Conservation (phyloP, 2,113 vertebrate species). For the Neopipo cinnamomea region DNA sequence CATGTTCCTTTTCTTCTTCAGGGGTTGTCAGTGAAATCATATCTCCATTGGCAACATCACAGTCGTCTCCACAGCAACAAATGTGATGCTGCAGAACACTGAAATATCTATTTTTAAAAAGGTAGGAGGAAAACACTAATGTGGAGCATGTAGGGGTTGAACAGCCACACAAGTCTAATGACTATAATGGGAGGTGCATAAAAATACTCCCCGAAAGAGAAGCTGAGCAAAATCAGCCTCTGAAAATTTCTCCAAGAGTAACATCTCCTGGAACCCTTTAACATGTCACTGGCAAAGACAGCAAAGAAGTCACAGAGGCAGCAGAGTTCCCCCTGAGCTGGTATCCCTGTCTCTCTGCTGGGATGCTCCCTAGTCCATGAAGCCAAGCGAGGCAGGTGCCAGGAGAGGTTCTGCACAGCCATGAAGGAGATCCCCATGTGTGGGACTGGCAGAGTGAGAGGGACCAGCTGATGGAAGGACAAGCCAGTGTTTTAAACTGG, state of each 20-base stretch:
- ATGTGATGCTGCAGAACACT: constrained; percentile 17
- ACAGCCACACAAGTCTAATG: constrained; percentile 27
- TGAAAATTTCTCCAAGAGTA: background rate
- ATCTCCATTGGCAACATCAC: constrained; percentile 61
- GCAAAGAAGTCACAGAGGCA: background rate
- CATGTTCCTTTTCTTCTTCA: background rate
- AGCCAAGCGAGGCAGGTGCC: background rate
- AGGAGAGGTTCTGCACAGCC: background rate
- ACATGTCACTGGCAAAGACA: fast-evolving
- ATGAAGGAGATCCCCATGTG: background rate
- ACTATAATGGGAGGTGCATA: constrained; percentile 21
- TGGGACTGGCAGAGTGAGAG: background rate
- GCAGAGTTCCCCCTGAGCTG: background rate
- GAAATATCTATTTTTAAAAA: constrained; percentile 58
- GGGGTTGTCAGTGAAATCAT: background rate
- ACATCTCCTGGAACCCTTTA: background rate
- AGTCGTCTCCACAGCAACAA: constrained; percentile 53
- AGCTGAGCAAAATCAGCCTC: background rate
- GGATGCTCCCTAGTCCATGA: background rate
- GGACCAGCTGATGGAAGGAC: background rate
- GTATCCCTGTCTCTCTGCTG: background rate
- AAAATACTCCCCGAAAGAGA: constrained; percentile 21
- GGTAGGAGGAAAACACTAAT: constrained; percentile 56
- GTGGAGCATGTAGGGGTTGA: constrained; percentile 43
- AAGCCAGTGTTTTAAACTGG: fast-evolving